Evolutionary conservation across 2,797 vertebrate genomes (phyloP), one percentile per base, ranked within the genome.

Genomic region (Xenopus petersii): DNA sequence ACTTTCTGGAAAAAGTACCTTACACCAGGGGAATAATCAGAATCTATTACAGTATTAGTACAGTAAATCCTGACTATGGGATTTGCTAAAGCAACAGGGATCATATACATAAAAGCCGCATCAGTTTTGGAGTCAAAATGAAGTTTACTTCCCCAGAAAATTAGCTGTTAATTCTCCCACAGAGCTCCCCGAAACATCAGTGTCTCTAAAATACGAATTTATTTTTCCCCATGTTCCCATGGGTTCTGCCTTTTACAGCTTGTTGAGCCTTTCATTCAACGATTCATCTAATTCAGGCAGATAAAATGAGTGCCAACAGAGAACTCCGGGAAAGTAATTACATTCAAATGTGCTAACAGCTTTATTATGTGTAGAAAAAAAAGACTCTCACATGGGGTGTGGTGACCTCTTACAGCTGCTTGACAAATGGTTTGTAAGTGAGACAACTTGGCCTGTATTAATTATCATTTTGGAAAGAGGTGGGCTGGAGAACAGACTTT

Each of bases 281-380:
- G 60, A 79, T 79, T 74, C 67, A 74, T 79, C 77, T 70, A 70
- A 71, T 64, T 70, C 71, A 79, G 71, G 66, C 66, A 74, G 71
- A 74, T 70, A 79, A 74, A 79, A 66, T 61, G 67, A 79, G 55
- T 61, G 51, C 71, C 60, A 74, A 66, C 47, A 71, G 17, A 60
- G 54, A 70, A 70, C 42, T 66, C 17, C 60, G 46, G 51, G 62
- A 74, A 61, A 65, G 77, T 74, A 74, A 79, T 79, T 74, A 70
- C 61, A 79, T 74, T 70, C 42, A 73, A 73, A 78, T 78, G 54
- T 78, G 67, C 75, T 49, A 74, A 74, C 77, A 79, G 67, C 62
- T 70, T 79, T 70, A 69, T 46, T 78, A 78, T 78, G 76, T 67
- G 69, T 42, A 42, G 6, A 30, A 30, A 30, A 30, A 73, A 78